phyloP scores from a whole-genome alignment of 2,113 vertebrate species.

The Datnioides undecimradiatus region DNA sequence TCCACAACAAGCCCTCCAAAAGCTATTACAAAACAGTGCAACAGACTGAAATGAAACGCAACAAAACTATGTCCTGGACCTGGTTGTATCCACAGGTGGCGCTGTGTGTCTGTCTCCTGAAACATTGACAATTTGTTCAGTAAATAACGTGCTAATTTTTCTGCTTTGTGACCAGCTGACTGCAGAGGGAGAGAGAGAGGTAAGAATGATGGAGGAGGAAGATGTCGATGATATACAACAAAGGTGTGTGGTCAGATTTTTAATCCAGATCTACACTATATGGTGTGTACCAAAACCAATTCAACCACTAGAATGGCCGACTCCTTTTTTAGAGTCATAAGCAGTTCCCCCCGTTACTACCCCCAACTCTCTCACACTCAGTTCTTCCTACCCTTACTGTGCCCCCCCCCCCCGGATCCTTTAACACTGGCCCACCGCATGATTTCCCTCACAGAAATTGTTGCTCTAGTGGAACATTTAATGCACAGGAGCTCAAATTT shows the following conservation, averaged over 20 bases:
- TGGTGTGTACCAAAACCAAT: constrained; percentile 1
- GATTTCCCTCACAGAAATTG: constrained; percentile 78
- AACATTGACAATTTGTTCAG: background rate
- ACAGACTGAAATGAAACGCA: background rate
- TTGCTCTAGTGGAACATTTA: constrained; percentile 86
- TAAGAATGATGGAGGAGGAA: background rate
- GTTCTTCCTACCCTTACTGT: constrained; percentile 11
- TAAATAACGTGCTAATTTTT: background rate
- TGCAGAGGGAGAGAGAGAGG: constrained; percentile 39
- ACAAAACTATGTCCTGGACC: background rate
- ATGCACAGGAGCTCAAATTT: constrained; percentile 79
- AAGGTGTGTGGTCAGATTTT: constrained; percentile 35
- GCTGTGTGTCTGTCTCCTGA: constrained; percentile 40
- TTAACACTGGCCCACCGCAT: constrained; percentile 59
- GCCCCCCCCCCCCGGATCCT: constrained; percentile 39
- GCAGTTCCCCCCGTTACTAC: background rate
- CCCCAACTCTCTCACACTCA: background rate
- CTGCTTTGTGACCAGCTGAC: constrained; percentile 7
- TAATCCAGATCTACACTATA: background rate
- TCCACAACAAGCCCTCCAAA: background rate
- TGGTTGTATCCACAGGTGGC: constrained; percentile 47
- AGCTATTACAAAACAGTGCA: background rate
- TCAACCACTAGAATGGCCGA: constrained; percentile 20
- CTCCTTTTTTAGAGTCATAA: constrained; percentile 35
- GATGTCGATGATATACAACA: background rate